Percentiles rank a stretch among this genome's conserved stretches.
phyloP scores from a whole-genome alignment of 2,113 vertebrate species.

The Acanthochromis polyacanthus region DNA sequence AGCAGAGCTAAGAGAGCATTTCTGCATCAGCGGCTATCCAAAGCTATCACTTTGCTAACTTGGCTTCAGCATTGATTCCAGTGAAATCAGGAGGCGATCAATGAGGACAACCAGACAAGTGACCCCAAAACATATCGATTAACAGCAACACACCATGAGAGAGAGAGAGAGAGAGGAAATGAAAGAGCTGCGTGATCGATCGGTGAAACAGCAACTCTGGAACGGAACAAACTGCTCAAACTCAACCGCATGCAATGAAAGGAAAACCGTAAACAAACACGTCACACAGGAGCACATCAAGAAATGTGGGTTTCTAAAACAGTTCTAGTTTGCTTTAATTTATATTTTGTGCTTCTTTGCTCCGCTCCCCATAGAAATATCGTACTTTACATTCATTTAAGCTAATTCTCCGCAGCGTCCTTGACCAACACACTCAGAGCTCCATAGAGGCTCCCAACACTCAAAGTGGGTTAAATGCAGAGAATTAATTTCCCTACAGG shows the following conservation, averaged over 20 bases:
- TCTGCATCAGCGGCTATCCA: not conserved
- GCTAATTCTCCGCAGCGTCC: too few relatives aligned
- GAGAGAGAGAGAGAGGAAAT: conserved; percentile 55
- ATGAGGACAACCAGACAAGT: conserved; percentile 46
- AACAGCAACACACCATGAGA: not conserved
- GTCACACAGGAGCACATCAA: too few relatives aligned
- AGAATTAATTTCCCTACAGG: too few relatives aligned
- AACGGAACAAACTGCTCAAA: conserved; percentile 14
- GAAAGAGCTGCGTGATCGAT: conserved; percentile 58
- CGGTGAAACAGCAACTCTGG: conserved; percentile 11
- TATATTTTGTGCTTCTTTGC: too few relatives aligned
- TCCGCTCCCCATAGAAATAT: too few relatives aligned
- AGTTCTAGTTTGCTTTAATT: too few relatives aligned
- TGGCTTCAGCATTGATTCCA: conserved; percentile 49
- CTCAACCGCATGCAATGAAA: not conserved
- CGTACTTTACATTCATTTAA: too few relatives aligned
- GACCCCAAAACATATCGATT: conserved; percentile 63
- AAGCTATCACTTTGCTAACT: conserved; percentile 18
- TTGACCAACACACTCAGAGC: not conserved
- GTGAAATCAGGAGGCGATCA: conserved; percentile 19
- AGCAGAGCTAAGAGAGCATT: not conserved
- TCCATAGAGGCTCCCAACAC: not conserved
- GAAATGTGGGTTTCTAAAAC: too few relatives aligned
- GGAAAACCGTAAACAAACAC: not conserved
- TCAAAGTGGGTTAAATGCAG: not conserved